Percentiles rank a stretch among this genome's conserved stretches.
These are phyloP conservation scores for Nibea coibor DNA, from an alignment of 2,113 vertebrate genomes.

Conservation along the genomic window DNA sequence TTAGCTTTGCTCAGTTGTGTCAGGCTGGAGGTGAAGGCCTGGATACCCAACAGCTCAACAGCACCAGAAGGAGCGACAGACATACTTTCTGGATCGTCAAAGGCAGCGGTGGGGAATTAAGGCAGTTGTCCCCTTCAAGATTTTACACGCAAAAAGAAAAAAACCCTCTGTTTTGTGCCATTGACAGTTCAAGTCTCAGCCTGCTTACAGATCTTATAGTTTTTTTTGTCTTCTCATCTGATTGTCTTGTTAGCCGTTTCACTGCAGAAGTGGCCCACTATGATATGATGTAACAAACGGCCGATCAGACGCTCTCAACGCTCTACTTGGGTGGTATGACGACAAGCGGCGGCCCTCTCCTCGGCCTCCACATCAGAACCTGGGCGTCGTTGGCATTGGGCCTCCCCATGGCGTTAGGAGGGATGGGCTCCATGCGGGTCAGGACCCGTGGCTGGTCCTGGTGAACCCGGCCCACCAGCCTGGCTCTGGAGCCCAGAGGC, in stretches of 20 bases:
- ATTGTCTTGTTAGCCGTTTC: constrained; percentile 24
- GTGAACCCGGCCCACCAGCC: constrained; percentile 91
- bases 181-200: constrained; percentile 33
- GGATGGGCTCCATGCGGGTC: constrained; percentile 95
- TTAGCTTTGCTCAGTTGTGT: constrained; percentile 41
- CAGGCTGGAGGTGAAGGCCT: constrained; percentile 36
- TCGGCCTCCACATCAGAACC: constrained; percentile 98
- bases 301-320: constrained; percentile 4
- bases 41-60: constrained; percentile 20
- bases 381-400: constrained; percentile 98
- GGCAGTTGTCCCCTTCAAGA: constrained; percentile 75
- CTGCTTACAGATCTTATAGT: constrained; percentile 20
- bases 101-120: constrained; percentile 85
- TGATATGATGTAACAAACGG: constrained; percentile 13
- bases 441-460: constrained; percentile 96
- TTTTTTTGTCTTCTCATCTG: constrained; percentile 12
- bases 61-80: constrained; percentile 54
- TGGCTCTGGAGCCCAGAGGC: constrained; percentile 92
- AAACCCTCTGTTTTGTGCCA: constrained; percentile 32
- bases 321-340: constrained; percentile 96
- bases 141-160: constrained; percentile 19
- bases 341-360: constrained; percentile 91
- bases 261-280: constrained; percentile 9
- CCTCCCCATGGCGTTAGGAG: constrained; percentile 92
- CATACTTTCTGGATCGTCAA: constrained; percentile 67